A percentile compares a stretch with the other conserved stretches of the same genome.
These are phyloP conservation scores for Amblyornis subalaris DNA, from an alignment of 2,113 vertebrate species.

Conservation along the genomic window DNA sequence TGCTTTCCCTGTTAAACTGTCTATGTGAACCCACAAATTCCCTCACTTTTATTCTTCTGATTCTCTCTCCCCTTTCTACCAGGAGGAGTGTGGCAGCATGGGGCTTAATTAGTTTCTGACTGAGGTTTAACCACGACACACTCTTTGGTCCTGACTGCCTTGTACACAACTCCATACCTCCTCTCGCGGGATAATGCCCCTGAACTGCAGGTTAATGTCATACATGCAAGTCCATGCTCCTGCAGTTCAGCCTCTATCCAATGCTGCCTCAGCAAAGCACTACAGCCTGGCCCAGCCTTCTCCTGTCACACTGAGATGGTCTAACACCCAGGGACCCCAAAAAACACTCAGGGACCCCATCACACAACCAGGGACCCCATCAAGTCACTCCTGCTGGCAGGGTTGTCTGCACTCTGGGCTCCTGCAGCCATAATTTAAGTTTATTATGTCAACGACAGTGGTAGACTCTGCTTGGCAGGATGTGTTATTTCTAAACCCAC, in stretches of 20 bases:
- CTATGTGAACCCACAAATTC: background rate
- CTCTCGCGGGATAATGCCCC: background rate
- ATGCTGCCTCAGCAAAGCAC: background rate
- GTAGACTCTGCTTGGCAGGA: background rate
- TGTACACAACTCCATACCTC: fast-evolving
- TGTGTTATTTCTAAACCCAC: background rate
- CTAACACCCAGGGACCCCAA: too few species aligned
- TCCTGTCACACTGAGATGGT: fast-evolving
- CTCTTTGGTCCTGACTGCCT: background rate
- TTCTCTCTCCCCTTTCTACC: background rate
- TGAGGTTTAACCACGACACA: background rate
- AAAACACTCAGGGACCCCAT: background rate
- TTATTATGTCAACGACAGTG: background rate
- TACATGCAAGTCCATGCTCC: fast-evolving
- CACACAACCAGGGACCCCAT: fast-evolving
- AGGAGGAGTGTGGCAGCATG: background rate
- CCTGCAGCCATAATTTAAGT: background rate
- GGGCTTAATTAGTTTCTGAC: background rate
- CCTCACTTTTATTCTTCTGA: background rate
- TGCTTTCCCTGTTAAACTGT: background rate
- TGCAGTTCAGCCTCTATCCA: background rate
- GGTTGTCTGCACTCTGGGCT: background rate
- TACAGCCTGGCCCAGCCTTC: background rate
- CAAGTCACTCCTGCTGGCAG: fast-evolving
- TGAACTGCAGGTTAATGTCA: background rate